Evolutionary conservation across 1,140 invertebrate species (phyloP).

Genomic region (Nebria ingens): DNA sequence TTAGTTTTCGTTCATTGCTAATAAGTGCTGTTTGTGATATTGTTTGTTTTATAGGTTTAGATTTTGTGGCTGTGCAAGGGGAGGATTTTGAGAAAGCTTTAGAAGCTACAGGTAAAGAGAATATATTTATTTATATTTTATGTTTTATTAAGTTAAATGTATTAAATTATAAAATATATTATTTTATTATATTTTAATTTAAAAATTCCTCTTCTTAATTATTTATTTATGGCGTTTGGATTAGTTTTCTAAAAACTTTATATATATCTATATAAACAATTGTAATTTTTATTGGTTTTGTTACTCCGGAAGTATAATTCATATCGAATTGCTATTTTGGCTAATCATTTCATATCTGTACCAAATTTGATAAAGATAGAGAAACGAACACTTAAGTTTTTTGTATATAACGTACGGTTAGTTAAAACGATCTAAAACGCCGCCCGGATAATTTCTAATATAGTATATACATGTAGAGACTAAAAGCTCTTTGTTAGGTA

Average conservation of each 20-base stretch:
- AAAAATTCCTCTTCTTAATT: no score
- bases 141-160: constrained; percentile 6
- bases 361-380: no score
- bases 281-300: constrained; percentile 4
- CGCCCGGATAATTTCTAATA: no score
- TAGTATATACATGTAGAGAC: no score
- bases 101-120: constrained; percentile 55
- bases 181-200: neutral
- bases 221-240: neutral
- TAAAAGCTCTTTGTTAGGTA: no score
- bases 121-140: constrained; percentile 18
- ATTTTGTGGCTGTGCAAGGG: constrained; percentile 56
- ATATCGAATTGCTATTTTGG: no score
- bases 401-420: neutral
- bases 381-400: neutral
- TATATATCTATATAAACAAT: constrained; percentile 1
- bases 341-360: no score
- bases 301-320: no score
- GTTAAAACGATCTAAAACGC: neutral
- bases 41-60: constrained; percentile 44
- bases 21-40: constrained; percentile 14
- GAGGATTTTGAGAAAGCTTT: constrained; percentile 61
- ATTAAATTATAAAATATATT: constrained; percentile 5
- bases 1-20: constrained; percentile 13
- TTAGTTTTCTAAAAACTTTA: neutral